These are phyloP conservation scores for Thamnaconus septentrionalis DNA, from an alignment of 2,113 vertebrate genomes.

Conservation along the genomic window DNA sequence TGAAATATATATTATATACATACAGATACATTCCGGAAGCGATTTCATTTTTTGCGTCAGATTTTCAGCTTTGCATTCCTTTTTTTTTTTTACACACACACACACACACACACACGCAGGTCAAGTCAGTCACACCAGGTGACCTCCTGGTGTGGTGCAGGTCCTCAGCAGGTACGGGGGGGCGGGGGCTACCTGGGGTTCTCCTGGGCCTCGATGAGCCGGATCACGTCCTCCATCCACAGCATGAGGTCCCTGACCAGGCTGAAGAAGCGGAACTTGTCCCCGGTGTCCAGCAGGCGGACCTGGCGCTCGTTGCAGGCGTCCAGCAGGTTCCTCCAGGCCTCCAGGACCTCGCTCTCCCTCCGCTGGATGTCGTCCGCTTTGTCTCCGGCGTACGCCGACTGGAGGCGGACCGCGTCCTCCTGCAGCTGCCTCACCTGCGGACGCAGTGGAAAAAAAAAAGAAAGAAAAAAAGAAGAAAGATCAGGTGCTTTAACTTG, in stretches of 20 bases:
- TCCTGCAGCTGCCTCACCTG: constrained; percentile 95
- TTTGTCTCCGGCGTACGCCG: constrained; percentile 94
- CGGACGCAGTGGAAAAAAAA: neutral
- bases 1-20: too few relatives aligned
- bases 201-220: constrained; percentile 95
- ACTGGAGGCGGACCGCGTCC: constrained; percentile 89
- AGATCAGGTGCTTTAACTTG: too few relatives aligned
- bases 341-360: constrained; percentile 90
- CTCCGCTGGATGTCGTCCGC: constrained; percentile 93
- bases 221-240: constrained; percentile 97
- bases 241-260: constrained; percentile 96
- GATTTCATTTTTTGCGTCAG: too few relatives aligned
- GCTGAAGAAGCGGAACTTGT: constrained; percentile 98
- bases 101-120: neutral
- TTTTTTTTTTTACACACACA: neutral
- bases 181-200: constrained; percentile 83
- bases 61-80: too few relatives aligned
- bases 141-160: neutral
- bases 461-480: too few relatives aligned
- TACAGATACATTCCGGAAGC: too few relatives aligned
- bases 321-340: constrained; percentile 88
- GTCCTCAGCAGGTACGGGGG: neutral
- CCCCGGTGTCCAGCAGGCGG: constrained; percentile 88
- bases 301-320: constrained; percentile 87
- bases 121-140: neutral